Base-by-base conservation (phyloP, 2,888 invertebrate species). In the Argyresthia goedartella region DNA sequence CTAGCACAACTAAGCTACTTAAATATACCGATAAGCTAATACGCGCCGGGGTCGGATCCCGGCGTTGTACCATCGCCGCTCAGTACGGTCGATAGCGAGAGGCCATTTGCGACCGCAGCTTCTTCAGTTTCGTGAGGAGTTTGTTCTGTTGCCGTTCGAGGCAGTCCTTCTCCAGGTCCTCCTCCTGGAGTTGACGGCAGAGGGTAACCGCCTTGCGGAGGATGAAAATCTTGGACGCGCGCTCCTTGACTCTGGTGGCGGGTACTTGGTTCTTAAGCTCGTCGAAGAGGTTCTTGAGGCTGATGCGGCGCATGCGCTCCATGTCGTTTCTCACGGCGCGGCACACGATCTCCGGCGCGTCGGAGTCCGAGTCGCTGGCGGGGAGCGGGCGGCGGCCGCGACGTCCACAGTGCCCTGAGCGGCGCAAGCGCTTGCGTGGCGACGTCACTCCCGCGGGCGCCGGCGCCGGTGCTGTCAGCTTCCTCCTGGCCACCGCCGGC, bases 281-380 rank as follows among this genome's bases (percentile, higher is more conserved):
- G 63, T 95, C 95, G 75, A 96, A 97, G 43, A 93, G 91, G 71
- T 94, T 94, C 71, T 95, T 93, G 58, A 97, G 89, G 61, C 96
- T 95, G 63, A 96, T 93, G 59, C 97, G 91, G 59, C 97, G 88
- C 71, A 94, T 93, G 52, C 97, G 89, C 76, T 97, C 97, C 94
- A 97, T 95, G 71, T 95, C 94, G 76, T 97, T 97, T 87, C 97
- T 97, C 65, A 95, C 87, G 63, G 91, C 92, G 53, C 96, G 91
- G 68, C 95, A 95, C 66, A 94, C 94, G 57, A 90, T 88, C 50
- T 91, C 91, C 54, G 95, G 94, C 16, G 90, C 88, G 66, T 94
- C 95, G 42, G 76, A 73, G 60, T 85, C 79, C 1, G 84, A 77
- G 73, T 73, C 86, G 45, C 80, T 77, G 69, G 81, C 77, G 33